These are phyloP conservation scores for Cosmia trapezina DNA, from an alignment of 2,888 invertebrate genomes.

Conservation along the genomic window DNA sequence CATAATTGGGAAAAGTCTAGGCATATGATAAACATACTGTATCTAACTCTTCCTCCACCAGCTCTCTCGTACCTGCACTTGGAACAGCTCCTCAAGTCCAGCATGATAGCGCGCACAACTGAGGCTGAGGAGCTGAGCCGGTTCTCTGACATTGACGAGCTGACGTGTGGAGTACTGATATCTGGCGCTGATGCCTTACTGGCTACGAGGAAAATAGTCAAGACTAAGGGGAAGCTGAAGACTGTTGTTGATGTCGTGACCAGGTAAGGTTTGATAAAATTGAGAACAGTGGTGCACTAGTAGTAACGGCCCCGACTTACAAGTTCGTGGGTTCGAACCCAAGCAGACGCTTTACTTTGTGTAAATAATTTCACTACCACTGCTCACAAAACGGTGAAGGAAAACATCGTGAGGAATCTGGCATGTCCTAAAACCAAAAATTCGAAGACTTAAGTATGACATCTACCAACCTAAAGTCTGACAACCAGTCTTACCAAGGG, in stretches of 20 bases:
- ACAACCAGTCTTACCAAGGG: too few relatives aligned
- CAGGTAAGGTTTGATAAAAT: constrained; percentile 81
- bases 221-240: constrained; percentile 88
- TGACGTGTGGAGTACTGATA: constrained; percentile 90
- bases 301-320: too few relatives aligned
- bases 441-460: too few relatives aligned
- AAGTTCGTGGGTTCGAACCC: too few relatives aligned
- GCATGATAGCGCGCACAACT: constrained; percentile 75
- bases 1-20: too few relatives aligned
- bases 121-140: constrained; percentile 81
- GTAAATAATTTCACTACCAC: too few relatives aligned
- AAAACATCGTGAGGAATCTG: too few relatives aligned
- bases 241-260: constrained; percentile 85
- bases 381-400: too few relatives aligned
- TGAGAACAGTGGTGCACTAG: too few relatives aligned
- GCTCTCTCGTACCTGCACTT: constrained; percentile 90
- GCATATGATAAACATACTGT: background rate
- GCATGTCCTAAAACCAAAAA: too few relatives aligned
- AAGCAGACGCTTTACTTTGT: too few relatives aligned
- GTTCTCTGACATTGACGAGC: constrained; percentile 89
- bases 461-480: too few relatives aligned
- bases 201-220: constrained; percentile 83
- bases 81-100: constrained; percentile 87
- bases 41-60: constrained; percentile 62
- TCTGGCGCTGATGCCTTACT: constrained; percentile 91